phyloP scores from a whole-genome alignment of 2,888 invertebrate genomes.

The Sphinx pinastri region DNA sequence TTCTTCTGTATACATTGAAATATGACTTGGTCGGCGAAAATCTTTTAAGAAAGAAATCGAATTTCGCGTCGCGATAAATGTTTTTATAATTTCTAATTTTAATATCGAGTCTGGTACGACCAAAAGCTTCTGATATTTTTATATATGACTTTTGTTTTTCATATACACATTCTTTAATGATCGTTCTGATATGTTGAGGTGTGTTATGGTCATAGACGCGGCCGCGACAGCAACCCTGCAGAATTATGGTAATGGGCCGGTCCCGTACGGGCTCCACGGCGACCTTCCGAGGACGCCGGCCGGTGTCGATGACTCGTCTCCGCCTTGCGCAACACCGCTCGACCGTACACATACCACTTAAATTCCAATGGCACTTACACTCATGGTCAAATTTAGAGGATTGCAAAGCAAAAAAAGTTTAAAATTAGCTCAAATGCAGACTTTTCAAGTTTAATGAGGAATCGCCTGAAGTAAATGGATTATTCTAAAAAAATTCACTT shows the following conservation, averaged over 20 bases:
- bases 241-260: constrained; percentile 47
- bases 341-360: constrained; percentile 11
- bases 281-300: constrained; percentile 65
- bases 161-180: background rate
- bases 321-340: constrained; percentile 53
- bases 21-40: too few relatives aligned
- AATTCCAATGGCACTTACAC: constrained; percentile 4
- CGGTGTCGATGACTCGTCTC: constrained; percentile 64
- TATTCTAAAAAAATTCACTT: too few relatives aligned
- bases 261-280: constrained; percentile 51
- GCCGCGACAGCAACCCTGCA: constrained; percentile 3
- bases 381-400: too few relatives aligned
- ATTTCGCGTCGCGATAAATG: too few relatives aligned
- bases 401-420: too few relatives aligned
- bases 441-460: background rate
- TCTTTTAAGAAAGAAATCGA: too few relatives aligned
- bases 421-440: background rate
- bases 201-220: background rate
- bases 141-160: background rate
- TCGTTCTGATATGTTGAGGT: background rate
- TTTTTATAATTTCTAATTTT: too few relatives aligned
- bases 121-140: too few relatives aligned
- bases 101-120: too few relatives aligned
- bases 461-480: background rate
- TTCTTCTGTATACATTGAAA: too few relatives aligned